Conservation (phyloP, 2,888 invertebrate genomes). For the Caenorhabditis sp. region DNA sequence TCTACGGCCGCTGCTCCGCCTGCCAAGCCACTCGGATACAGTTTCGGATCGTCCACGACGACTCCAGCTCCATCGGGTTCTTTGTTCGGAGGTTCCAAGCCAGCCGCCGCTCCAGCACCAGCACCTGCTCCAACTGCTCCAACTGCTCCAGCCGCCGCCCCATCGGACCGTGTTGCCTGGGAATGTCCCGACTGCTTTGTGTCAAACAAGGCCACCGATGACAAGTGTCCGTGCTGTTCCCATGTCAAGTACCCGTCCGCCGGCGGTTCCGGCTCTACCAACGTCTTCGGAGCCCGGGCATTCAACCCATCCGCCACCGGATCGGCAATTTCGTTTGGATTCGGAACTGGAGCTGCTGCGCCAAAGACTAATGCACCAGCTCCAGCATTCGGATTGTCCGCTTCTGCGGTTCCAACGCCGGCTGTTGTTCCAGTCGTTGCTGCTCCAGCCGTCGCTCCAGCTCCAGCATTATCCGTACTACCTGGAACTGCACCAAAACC, state of each 20-base stretch:
- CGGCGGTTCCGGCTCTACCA: slow-evolving; percentile 11
- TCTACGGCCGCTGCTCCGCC: neutral
- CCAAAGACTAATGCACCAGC: neutral
- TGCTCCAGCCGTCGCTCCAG: slow-evolving; percentile 21
- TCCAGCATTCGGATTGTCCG: slow-evolving; percentile 23
- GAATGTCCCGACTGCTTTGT: slow-evolving; percentile 59
- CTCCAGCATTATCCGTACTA: slow-evolving; percentile 6
- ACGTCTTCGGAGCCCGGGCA: slow-evolving; percentile 56
- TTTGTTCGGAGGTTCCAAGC: slow-evolving; percentile 4
- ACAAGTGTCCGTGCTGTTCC: slow-evolving; percentile 52
- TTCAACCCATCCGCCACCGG: slow-evolving; percentile 48
- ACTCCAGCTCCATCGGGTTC: neutral
- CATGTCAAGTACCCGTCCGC: slow-evolving; percentile 43
- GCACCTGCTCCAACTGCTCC: neutral
- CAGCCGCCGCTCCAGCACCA: slow-evolving; percentile 4
- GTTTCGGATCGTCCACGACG: slow-evolving; percentile 9
- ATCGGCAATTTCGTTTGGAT: slow-evolving; percentile 30
- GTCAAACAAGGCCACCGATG: slow-evolving; percentile 48
- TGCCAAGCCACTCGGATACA: slow-evolving; percentile 21
- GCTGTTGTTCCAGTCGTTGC: slow-evolving; percentile 24
- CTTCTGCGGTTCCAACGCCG: slow-evolving; percentile 3
- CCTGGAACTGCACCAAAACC: slow-evolving; percentile 5
- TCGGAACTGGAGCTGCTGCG: slow-evolving; percentile 4
- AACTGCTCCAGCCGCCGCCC: slow-evolving; percentile 2
- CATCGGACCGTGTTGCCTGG: slow-evolving; percentile 60